Percentiles rank a stretch among this genome's conserved stretches.
These are phyloP conservation scores for Uropetala carovei DNA, from an alignment of 2,888 invertebrate genomes.

Conservation along the genomic window DNA sequence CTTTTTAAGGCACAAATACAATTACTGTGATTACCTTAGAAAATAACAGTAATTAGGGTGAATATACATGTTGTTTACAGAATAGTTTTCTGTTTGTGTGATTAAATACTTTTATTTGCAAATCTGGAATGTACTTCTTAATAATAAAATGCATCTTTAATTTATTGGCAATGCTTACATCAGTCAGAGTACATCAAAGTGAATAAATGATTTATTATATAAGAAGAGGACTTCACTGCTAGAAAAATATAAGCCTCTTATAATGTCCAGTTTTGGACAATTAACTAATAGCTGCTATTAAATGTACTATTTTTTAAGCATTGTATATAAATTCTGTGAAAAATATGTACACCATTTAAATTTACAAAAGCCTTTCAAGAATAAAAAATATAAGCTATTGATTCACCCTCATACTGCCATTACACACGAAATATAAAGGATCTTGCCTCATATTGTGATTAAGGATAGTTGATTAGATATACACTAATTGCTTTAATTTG, in stretches of 20 bases:
- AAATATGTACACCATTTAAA: constrained; percentile 22
- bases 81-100: not conserved
- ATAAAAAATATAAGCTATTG: not conserved
- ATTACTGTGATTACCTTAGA: not conserved
- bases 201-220: no score
- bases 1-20: not conserved
- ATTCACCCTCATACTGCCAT: not conserved
- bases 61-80: not conserved
- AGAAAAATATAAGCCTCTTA: not conserved
- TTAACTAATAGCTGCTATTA: no score
- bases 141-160: no score
- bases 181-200: no score
- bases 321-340: not conserved
- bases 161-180: no score
- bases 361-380: constrained; percentile 26
- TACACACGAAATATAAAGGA: not conserved
- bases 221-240: not conserved
- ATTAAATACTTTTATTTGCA: not conserved
- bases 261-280: not conserved
- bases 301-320: not conserved
- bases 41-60: not conserved
- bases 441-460: not conserved
- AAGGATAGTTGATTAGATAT: not conserved
- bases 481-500: not conserved
- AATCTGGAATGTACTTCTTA: constrained; percentile 1